Evolutionary conservation across 2,113 vertebrate genomes (phyloP), one percentile per base, ranked within the genome.

Genomic region (Paramisgurnus dabryanus): DNA sequence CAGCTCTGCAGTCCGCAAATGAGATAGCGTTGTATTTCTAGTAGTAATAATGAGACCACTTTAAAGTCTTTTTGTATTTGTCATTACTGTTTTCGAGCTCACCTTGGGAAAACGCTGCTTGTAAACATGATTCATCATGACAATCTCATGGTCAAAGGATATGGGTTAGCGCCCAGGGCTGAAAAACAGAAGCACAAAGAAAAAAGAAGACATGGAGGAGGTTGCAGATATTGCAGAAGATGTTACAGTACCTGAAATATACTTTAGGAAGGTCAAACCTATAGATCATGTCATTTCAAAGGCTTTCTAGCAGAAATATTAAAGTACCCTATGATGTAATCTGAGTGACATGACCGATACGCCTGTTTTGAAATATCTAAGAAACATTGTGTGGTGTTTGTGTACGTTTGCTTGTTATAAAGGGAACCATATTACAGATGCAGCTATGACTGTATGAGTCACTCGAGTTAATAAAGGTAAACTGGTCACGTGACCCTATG

Each of bases 61-160:
- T 34, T 34, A 34, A 34, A 34, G 27, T 34, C 27, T 34, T 34
- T 34, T 34, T 34, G 49, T 17, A 10, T 9, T 15, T 53, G 12
- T 58, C 3, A 43, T 3, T 12, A 22, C 22, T 27, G 27, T 43
- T 67, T 57, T 58, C 22, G 7, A 41, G 6, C 94, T 88, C 89
- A 99, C 97, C 97, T 99, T 99, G 6, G 97, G 97, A 89, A 99
- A 99, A 77, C 97, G 92, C 92, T 99, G 97, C 91, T 98, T 99
- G 93, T 99, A 99, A 67, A 99, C 97, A 90, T 99, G 97, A 92
- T 99, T 99, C 97, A 99, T 98, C 97, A 99, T 98, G 90, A 99
- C 94, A 86, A 98, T 98, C 93, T 99, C 97, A 86, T 96, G 95
- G 92, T 99, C 97, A 85, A 96, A 99, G 82, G 95, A 97, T 89